A percentile compares a stretch with the other conserved stretches of the same genome.
Evolutionary conservation across 2,113 vertebrate species (phyloP).

Genomic region (Malurus melanocephalus): DNA sequence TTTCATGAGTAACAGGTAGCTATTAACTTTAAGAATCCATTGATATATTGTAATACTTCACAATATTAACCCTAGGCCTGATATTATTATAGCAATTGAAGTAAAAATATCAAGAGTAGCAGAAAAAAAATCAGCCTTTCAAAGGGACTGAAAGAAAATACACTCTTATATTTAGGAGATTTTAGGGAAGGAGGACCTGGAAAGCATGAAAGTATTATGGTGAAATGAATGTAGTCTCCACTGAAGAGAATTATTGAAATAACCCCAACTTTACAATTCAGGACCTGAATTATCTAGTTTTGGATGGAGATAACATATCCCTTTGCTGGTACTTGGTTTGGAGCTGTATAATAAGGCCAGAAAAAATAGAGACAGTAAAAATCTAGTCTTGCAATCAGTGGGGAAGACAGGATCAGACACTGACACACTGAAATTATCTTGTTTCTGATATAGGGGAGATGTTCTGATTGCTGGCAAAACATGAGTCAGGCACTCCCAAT

Average conservation of each 20-base stretch:
- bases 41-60: not conserved
- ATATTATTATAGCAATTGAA: not conserved
- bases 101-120: not conserved
- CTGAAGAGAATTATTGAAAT: not conserved
- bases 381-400: not conserved
- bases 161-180: not conserved
- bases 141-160: not conserved
- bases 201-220: not conserved
- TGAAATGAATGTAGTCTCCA: not conserved
- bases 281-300: not conserved
- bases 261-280: not conserved
- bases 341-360: not conserved
- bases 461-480: not conserved
- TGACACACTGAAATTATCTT: not conserved
- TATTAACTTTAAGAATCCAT: not conserved
- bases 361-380: not conserved
- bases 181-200: not conserved
- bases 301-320: not conserved
- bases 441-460: not conserved
- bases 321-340: not conserved
- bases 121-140: not conserved
- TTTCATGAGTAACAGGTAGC: not conserved
- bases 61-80: not conserved
- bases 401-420: not conserved
- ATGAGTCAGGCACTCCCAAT: not conserved